phyloP scores from a whole-genome alignment of 2,797 vertebrate genomes.

The Lepus oiostolus region DNA sequence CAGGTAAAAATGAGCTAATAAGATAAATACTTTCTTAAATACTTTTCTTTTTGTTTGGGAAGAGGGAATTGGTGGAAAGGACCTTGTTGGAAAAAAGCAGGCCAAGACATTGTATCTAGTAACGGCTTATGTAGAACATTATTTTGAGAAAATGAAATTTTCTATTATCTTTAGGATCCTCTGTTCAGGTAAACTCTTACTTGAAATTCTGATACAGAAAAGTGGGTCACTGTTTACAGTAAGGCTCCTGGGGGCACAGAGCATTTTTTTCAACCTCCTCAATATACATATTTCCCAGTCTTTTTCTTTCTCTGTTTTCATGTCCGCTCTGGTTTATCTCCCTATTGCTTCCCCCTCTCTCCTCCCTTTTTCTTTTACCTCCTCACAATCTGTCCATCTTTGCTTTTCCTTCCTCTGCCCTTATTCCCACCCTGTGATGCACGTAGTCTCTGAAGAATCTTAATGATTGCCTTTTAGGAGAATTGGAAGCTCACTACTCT shows the following conservation, averaged over 20 bases:
- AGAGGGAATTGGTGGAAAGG: background rate
- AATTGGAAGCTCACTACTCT: background rate
- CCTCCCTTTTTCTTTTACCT: background rate
- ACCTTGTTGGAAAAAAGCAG: background rate
- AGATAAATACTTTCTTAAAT: background rate
- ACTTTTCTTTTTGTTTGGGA: constrained; percentile 24
- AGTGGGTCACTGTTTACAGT: background rate
- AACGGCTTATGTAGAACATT: background rate
- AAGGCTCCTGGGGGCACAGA: background rate
- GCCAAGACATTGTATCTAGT: background rate
- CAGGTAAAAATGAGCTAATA: constrained; percentile 81
- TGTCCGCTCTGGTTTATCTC: background rate
- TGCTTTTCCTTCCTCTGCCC: background rate
- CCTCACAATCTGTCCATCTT: background rate
- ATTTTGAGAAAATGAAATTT: constrained; percentile 42
- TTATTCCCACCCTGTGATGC: background rate
- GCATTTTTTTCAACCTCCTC: background rate
- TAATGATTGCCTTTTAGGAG: background rate
- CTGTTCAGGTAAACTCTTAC: constrained; percentile 36
- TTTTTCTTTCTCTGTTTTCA: background rate
- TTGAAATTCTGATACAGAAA: constrained; percentile 44
- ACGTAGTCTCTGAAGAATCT: background rate
- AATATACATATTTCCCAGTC: background rate
- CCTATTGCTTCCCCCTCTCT: background rate
- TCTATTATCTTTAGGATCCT: constrained; percentile 31